Percentiles rank a stretch among this genome's conserved stretches.
Conservation (phyloP, 2,888 invertebrate genomes). For the Branchipolynoe longqiensis region DNA sequence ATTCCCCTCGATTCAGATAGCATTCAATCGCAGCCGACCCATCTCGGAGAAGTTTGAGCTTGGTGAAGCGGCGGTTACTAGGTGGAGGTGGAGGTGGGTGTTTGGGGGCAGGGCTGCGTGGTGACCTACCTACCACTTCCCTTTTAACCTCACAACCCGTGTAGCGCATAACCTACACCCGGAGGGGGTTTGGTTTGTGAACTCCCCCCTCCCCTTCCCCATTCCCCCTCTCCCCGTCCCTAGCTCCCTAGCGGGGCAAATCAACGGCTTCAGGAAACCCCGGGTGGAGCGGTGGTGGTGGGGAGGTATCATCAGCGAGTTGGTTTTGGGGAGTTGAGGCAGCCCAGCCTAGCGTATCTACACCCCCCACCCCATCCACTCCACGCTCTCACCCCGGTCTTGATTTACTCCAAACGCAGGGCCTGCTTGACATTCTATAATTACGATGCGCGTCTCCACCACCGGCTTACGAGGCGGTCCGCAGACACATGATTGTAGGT, state of each 20-base stretch:
- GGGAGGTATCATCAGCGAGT: too few species aligned
- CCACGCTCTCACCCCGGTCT: not conserved
- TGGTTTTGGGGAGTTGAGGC: not conserved
- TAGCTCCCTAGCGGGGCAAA: too few species aligned
- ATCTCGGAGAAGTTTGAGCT: too few species aligned
- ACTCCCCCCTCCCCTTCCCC: too few species aligned
- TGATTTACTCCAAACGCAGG: not conserved
- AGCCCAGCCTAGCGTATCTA: not conserved
- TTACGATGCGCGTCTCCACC: constrained; percentile 20
- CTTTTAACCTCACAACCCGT: not conserved
- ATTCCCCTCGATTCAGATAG: not conserved
- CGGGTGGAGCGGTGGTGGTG: too few species aligned
- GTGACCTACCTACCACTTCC: not conserved
- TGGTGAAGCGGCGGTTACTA: too few species aligned
- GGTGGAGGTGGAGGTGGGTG: too few species aligned
- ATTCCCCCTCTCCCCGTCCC: too few species aligned
- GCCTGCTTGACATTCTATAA: constrained; percentile 28
- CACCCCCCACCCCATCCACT: too few species aligned
- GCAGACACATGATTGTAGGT: not conserved
- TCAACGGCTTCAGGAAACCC: not conserved
- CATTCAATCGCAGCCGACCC: not conserved
- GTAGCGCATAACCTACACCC: not conserved
- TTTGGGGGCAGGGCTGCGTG: too few species aligned
- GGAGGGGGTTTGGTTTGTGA: not conserved
- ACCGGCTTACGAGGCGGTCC: too few species aligned